Evolutionary conservation across 2,113 vertebrate species (phyloP), one percentile per base, ranked within the genome.

Genomic region (Leptocoma aspasia): DNA sequence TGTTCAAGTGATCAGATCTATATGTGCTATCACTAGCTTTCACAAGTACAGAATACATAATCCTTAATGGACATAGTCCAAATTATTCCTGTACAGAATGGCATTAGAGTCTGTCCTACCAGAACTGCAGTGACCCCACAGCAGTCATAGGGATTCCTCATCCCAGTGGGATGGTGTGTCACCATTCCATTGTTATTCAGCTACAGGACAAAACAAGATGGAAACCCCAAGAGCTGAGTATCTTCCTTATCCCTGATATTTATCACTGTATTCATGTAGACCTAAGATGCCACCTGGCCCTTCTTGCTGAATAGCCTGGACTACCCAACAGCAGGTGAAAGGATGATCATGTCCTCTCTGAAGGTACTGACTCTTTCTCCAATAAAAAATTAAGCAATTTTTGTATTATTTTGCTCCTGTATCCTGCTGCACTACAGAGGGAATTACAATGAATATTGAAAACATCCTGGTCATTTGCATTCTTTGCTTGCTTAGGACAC

Each of bases 121-220:
- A 35, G 31, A 70, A 35, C 12, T 23, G 21, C n/a, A 33, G n/a
- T 6, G 52, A 8, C 39, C 50, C 56, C 31, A 13, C 47, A 79
- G 37, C 3, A 53, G 18, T 3, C 56, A 26, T 0, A 20, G 33
- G 28, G 39, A 66, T 10, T 13, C 14, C 24, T 20, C 1, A 9
- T 14, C 20, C n/a, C 42, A 54, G n/a, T 22, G 35, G 44, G 33
- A 21, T 50, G 31, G 21, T 35, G 26, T 49, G 21, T 10, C 61
- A 35, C 44, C 31, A 37, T 54, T 54, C 26, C 10, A 8, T 14
- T 68, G 42, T 16, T 23, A 60, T 69, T 27, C 3, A 6, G 4
- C 10, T 77, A 20, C 7, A 44, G 33, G 30, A 73, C 15, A 52
- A 37, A 84, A 66, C 23, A 31, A 14, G 3, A 52, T 23, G 7